Conservation (phyloP, 2,888 invertebrate genomes). For the Epicampocera succincta region DNA sequence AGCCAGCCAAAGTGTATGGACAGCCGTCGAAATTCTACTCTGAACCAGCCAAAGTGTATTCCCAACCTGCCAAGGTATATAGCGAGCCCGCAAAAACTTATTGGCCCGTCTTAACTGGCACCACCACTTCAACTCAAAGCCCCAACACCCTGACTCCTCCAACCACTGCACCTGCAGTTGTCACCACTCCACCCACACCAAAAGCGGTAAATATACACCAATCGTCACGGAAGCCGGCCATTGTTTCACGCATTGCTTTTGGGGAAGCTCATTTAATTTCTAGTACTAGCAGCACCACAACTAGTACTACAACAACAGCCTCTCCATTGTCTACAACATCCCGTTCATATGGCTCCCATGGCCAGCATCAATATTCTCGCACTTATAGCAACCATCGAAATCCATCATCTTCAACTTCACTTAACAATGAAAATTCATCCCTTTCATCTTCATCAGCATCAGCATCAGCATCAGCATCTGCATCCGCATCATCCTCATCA, state of each 20-base stretch:
- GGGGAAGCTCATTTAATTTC: constrained; percentile 75
- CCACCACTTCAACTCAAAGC: constrained; percentile 69
- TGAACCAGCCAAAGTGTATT: constrained; percentile 84
- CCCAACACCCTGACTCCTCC: constrained; percentile 64
- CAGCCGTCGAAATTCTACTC: constrained; percentile 85
- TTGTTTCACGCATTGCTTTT: constrained; percentile 79
- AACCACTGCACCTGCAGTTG: constrained; percentile 25
- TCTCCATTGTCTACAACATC: constrained; percentile 53
- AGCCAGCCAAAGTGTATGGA: constrained; percentile 83
- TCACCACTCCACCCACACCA: constrained; percentile 31
- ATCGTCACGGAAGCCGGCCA: constrained; percentile 77
- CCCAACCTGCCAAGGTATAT: constrained; percentile 84
- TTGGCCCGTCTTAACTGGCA: constrained; percentile 78
- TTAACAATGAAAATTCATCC: constrained; percentile 51
- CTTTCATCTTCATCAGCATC: constrained; percentile 71
- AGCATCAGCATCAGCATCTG: constrained; percentile 67
- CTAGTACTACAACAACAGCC: constrained; percentile 47
- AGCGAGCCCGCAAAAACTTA: constrained; percentile 83
- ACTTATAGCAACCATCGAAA: constrained; percentile 69
- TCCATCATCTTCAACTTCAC: constrained; percentile 69
- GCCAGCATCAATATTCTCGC: constrained; percentile 65
- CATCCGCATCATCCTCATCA: constrained; percentile 67
- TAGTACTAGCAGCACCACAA: constrained; percentile 47
- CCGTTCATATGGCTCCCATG: constrained; percentile 59
- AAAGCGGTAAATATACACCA: constrained; percentile 71